phyloP scores from a whole-genome alignment of 2,113 vertebrate genomes.

The Elanus axillaris region DNA sequence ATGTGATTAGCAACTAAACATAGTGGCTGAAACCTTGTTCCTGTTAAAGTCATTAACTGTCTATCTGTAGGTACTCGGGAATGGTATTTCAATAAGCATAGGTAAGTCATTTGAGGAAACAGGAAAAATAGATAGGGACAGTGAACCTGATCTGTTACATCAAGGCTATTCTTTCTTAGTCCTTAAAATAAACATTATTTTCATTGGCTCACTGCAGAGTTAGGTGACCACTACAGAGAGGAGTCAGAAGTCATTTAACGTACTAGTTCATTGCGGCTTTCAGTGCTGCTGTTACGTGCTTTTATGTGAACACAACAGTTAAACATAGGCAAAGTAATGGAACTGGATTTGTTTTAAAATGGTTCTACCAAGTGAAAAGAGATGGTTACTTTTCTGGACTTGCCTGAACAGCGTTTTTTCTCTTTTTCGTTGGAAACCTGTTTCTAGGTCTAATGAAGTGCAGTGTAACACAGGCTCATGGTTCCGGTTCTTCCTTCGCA shows the following conservation, averaged over 20 bases:
- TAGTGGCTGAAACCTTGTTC: background rate
- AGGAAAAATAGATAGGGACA: background rate
- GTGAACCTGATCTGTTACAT: background rate
- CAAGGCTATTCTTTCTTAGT: background rate
- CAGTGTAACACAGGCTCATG: accelerated
- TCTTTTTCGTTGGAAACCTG: background rate
- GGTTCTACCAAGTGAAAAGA: background rate
- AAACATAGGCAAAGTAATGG: background rate
- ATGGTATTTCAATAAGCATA: background rate
- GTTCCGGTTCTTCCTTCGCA: accelerated
- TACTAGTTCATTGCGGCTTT: background rate
- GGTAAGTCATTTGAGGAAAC: background rate
- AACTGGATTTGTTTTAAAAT: background rate
- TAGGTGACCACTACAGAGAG: background rate
- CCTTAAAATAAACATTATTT: background rate
- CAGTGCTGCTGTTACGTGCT: background rate
- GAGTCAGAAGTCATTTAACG: background rate
- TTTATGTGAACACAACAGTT: background rate
- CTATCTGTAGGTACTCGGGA: background rate
- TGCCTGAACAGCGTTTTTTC: background rate
- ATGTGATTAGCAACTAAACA: background rate
- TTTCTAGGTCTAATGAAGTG: background rate
- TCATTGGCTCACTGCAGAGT: background rate
- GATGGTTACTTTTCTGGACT: background rate
- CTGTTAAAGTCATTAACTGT: background rate